These are phyloP conservation scores for Ceratosolen solmsi DNA, from an alignment of 1,140 invertebrate genomes.

Conservation along the genomic window DNA sequence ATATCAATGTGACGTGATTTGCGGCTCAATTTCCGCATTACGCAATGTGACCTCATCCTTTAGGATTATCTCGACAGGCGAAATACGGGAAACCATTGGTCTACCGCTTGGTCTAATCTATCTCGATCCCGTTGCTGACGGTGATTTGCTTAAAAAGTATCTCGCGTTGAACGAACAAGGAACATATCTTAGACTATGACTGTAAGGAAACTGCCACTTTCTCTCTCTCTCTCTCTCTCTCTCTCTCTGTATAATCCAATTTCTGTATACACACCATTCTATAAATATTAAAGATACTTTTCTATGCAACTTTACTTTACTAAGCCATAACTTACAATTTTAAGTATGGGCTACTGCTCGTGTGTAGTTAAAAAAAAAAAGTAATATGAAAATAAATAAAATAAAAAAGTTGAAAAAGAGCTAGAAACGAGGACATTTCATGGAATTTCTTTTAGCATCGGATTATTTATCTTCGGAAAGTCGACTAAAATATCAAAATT, in stretches of 20 bases:
- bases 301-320: background rate
- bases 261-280: background rate
- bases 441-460: conserved; percentile 4
- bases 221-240: too few species aligned
- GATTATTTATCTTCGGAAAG: background rate
- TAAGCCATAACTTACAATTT: background rate
- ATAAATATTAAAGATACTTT: background rate
- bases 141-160: too few species aligned
- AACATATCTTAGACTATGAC: too few species aligned
- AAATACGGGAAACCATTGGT: too few species aligned
- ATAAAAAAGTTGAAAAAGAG: background rate
- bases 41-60: too few species aligned
- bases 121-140: too few species aligned
- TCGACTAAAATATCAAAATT: conserved; percentile 32
- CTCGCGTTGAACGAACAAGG: too few species aligned
- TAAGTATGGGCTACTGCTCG: background rate
- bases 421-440: background rate
- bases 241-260: background rate
- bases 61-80: too few species aligned
- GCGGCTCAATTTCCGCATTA: conserved; percentile 14
- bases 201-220: background rate
- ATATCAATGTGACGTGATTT: conserved; percentile 20
- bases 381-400: background rate
- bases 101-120: too few species aligned
- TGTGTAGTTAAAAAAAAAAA: background rate